Conservation (phyloP, 2,113 vertebrate genomes). For the Bufo gargarizans region DNA sequence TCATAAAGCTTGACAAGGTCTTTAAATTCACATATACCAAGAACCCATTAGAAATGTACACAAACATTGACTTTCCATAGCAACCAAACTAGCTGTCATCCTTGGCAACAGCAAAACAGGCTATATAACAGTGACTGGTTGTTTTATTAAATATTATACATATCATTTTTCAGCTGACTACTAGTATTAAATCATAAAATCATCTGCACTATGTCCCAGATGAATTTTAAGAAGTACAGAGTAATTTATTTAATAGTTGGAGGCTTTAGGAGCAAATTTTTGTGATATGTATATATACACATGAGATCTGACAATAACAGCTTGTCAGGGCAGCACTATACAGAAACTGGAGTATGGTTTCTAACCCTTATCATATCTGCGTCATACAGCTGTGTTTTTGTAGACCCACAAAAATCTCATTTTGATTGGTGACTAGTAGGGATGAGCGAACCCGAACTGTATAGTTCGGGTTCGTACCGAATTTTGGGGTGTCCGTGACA, state of each 20-base stretch:
- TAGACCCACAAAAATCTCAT: too few relatives aligned
- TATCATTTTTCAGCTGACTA: neutral
- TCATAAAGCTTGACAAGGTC: neutral
- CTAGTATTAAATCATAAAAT: neutral
- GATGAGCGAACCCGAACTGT: too few relatives aligned
- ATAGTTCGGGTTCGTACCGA: too few relatives aligned
- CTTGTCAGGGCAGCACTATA: too few relatives aligned
- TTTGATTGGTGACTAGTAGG: too few relatives aligned
- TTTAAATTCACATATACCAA: constrained; percentile 6
- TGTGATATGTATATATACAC: neutral
- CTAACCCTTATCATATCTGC: too few relatives aligned
- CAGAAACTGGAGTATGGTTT: too few relatives aligned
- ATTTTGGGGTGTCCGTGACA: too few relatives aligned
- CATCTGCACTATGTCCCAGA: neutral
- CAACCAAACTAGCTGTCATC: neutral
- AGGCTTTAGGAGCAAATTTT: neutral
- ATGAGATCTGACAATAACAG: too few relatives aligned
- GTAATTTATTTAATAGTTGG: neutral
- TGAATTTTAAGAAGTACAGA: neutral
- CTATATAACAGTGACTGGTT: neutral
- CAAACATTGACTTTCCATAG: constrained; percentile 33
- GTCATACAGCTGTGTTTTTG: too few relatives aligned
- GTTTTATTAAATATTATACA: constrained; percentile 11
- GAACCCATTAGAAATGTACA: neutral
- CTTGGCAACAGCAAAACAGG: constrained; percentile 37